Evolutionary conservation across 2,797 vertebrate genomes (phyloP), one percentile per base, ranked within the genome.

Genomic region (Semaprochilodus insignis): DNA sequence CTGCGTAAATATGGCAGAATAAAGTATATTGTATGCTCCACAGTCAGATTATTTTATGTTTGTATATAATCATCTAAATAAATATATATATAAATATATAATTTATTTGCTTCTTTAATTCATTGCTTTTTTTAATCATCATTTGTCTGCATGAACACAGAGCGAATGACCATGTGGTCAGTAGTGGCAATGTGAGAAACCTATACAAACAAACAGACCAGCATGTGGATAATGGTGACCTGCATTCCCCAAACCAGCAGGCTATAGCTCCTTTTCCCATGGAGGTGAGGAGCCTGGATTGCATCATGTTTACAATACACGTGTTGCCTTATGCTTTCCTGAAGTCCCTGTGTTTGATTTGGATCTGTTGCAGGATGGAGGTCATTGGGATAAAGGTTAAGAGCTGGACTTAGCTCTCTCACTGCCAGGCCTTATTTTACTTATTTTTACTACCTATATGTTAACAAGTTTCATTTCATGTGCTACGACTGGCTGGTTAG

Each of bases 371-470:
- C 71, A 81, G 76, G 79, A 78, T 81, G 76, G 79, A 84, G 88
- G 86, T 88, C 88, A 91, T 31, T 93, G 83, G 90, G 92, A 84
- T 79, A 94, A 92, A 94, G 92, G 88, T 88, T 89, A 87, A 23
- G n/a, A 27, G 6, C 83, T 90, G 90, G 89, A 92, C 92, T 90
- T 92, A 87, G 85, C 83, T 81, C 85, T 82, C 80, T 31, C 67
- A 60, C 21, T 77, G 36, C 60, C 31, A 48, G 36, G 11, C n/a
- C n/a, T 70, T 70, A 70, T 40, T 70, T 70, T 70, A 69, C 44
- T 69, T 69, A 70, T 44, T 70, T 70, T 23, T 44, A 21, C 13
- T 44, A 48, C 40, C 36, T 70, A 44, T 70, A 70, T 48, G 14
- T 19, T 11, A 7, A 48, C 36, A 48, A 70, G 6, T 70, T 40